Percentiles rank a stretch among this genome's conserved stretches.
Conservation (phyloP, 2,797 vertebrate species). For the Arnoldichthys spilopterus region DNA sequence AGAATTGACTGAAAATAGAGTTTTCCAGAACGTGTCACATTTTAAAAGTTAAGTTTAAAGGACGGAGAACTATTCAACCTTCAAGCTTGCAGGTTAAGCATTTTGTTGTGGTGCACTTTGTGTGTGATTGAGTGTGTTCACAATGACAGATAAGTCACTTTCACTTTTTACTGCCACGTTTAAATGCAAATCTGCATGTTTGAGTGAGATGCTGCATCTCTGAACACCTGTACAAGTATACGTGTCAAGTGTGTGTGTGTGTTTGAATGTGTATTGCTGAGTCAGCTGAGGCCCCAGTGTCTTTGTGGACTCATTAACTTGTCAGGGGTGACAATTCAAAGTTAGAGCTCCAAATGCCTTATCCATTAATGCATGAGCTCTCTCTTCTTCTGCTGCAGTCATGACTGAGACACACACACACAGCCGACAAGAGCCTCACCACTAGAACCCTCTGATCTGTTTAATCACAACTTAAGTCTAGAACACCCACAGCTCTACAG, state of each 20-base stretch:
- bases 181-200: conserved; percentile 4
- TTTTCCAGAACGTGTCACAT: too few species aligned
- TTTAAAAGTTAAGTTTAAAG: too few species aligned
- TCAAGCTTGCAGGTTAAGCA: too few species aligned
- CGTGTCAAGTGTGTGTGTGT: background rate
- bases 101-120: too few species aligned
- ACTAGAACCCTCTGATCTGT: background rate
- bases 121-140: too few species aligned
- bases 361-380: conserved; percentile 62
- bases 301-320: conserved; percentile 76
- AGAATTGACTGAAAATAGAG: too few species aligned
- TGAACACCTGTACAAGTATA: conserved; percentile 3
- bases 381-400: conserved; percentile 15
- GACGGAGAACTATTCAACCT: too few species aligned
- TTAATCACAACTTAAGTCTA: background rate
- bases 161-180: too few species aligned
- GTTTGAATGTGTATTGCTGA: conserved; percentile 41
- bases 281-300: conserved; percentile 53
- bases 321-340: conserved; percentile 69
- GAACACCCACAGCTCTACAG: background rate
- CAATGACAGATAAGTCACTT: too few species aligned
- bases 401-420: background rate
- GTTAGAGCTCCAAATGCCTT: conserved; percentile 50
- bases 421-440: background rate
- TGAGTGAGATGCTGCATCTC: too few species aligned